These are phyloP conservation scores for Atethmia centrago DNA, from an alignment of 2,888 invertebrate genomes.

Conservation along the genomic window DNA sequence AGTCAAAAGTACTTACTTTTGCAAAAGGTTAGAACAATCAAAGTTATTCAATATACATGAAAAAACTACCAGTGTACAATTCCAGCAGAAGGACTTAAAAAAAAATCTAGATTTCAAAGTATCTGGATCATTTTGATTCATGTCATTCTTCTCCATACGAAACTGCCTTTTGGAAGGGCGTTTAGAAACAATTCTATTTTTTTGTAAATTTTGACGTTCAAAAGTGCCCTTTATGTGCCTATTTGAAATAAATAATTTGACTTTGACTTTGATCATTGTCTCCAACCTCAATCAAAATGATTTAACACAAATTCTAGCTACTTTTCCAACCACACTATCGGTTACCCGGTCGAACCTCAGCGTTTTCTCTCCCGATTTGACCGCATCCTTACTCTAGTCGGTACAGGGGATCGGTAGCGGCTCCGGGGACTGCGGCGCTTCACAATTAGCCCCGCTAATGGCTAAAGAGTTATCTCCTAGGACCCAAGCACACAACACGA, in stretches of 20 bases:
- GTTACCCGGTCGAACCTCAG: constrained; percentile 6
- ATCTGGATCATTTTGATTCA: too few relatives aligned
- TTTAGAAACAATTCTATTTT: too few relatives aligned
- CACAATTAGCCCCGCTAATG: constrained; percentile 79
- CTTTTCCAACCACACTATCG: neutral
- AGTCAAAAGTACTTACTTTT: neutral
- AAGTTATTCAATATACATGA: neutral
- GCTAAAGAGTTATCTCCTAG: constrained; percentile 69
- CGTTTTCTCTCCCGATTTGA: constrained; percentile 29
- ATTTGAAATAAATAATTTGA: too few relatives aligned
- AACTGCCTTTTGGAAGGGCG: too few relatives aligned
- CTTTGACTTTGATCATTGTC: too few relatives aligned
- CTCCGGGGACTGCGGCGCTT: constrained; percentile 66
- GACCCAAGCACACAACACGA: constrained; percentile 59
- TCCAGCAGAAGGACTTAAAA: too few relatives aligned
- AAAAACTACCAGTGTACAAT: too few relatives aligned
- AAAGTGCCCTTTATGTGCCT: too few relatives aligned
- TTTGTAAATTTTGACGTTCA: too few relatives aligned
- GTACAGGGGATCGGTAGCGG: constrained; percentile 64
- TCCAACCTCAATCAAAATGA: neutral
- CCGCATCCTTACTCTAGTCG: constrained; percentile 51
- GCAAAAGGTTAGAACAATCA: neutral
- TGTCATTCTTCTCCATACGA: too few relatives aligned
- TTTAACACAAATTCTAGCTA: too few relatives aligned
- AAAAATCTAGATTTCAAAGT: neutral